These are phyloP conservation scores for Aphyosemion australe DNA, from an alignment of 2,113 vertebrate species.

Conservation along the genomic window DNA sequence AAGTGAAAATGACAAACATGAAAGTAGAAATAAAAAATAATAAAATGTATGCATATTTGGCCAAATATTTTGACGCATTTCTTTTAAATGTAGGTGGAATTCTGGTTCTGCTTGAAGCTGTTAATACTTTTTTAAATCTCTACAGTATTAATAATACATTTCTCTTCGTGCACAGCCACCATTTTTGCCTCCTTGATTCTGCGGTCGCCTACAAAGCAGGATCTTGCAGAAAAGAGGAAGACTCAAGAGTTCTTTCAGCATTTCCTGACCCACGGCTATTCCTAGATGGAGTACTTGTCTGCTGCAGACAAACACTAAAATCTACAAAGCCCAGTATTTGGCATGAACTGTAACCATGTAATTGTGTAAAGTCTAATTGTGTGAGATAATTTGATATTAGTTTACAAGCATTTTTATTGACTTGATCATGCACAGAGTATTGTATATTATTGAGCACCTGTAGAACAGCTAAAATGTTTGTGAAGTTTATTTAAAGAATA, in stretches of 20 bases:
- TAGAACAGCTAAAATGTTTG: conserved; percentile 59
- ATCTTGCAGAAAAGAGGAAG: conserved; percentile 85
- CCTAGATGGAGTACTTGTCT: conserved; percentile 50
- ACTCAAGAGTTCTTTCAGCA: conserved; percentile 90
- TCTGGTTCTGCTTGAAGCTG: too few species aligned
- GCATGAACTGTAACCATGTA: conserved; percentile 58
- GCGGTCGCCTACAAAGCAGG: conserved; percentile 79
- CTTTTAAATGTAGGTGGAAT: too few species aligned
- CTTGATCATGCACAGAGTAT: conserved; percentile 52
- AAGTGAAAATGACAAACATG: conserved; percentile 2
- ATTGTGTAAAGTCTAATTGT: conserved; percentile 45
- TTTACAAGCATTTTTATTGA: conserved; percentile 43
- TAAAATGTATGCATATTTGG: too few species aligned
- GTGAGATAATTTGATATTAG: conserved; percentile 27
- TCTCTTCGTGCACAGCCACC: conserved; percentile 78
- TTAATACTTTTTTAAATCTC: too few species aligned
- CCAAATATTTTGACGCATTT: too few species aligned
- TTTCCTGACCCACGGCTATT: conserved; percentile 79
- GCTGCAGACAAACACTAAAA: conserved; percentile 60
- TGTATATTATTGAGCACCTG: conserved; percentile 55
- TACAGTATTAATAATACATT: conserved; percentile 16
- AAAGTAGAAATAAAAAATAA: neutral
- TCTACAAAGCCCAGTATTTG: conserved; percentile 68
- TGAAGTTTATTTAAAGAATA: conserved; percentile 74
- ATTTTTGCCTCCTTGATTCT: conserved; percentile 90